Evolutionary conservation across 2,113 vertebrate species (phyloP).

Genomic region (Tragelaphus scriptus): DNA sequence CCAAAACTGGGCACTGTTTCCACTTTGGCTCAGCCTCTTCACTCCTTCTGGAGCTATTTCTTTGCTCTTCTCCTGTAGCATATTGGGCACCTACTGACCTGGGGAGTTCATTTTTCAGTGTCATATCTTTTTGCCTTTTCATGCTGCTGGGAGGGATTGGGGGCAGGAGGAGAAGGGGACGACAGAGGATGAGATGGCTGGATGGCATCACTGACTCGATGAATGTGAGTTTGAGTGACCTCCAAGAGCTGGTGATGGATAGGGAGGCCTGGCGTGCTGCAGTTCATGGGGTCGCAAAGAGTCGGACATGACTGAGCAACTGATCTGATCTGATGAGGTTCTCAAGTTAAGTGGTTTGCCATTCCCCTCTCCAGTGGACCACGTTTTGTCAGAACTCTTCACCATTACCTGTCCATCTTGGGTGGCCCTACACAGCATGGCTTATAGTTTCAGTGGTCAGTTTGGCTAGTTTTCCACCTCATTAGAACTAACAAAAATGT

Average conservation of each 20-base stretch:
- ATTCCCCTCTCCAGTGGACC: not conserved
- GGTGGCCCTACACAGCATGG: not conserved
- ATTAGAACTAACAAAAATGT: not conserved
- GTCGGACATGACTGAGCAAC: too few relatives aligned
- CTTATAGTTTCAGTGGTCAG: not conserved
- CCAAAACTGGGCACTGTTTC: not conserved
- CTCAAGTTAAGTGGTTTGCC: not conserved
- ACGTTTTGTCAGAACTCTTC: not conserved
- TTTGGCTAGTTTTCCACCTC: not conserved
- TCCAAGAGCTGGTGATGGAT: too few relatives aligned
- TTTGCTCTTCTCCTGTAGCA: not conserved
- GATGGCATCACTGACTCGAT: too few relatives aligned
- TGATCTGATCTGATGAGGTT: not conserved
- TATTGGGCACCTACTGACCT: rapidly evolving
- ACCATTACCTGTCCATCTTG: not conserved
- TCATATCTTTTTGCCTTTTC: not conserved
- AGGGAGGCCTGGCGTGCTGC: too few relatives aligned
- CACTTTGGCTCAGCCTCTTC: not conserved
- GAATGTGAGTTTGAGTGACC: too few relatives aligned
- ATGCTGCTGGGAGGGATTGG: too few relatives aligned
- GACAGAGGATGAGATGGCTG: too few relatives aligned
- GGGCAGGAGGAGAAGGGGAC: too few relatives aligned
- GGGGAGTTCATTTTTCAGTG: not conserved
- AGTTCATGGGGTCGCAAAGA: too few relatives aligned
- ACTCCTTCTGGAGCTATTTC: not conserved